Conservation (phyloP, 2,113 vertebrate genomes). For the Syrmaticus mikado region DNA sequence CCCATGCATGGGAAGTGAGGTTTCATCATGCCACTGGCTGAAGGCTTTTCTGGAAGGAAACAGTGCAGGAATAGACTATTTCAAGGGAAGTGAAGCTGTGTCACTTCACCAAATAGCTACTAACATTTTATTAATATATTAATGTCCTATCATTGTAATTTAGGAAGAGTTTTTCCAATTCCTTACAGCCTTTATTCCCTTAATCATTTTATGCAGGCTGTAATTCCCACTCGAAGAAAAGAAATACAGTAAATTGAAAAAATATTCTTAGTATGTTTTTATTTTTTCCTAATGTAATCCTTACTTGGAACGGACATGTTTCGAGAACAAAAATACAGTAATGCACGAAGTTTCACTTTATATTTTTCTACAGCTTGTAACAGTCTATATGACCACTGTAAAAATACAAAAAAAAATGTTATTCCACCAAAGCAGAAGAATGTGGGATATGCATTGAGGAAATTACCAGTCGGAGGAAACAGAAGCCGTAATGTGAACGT, state of each 20-base stretch:
- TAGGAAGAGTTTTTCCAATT: not conserved
- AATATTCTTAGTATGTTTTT: not conserved
- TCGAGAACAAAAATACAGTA: conserved; percentile 30
- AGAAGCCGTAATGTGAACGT: conserved; percentile 48
- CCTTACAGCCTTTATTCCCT: not conserved
- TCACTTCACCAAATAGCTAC: not conserved
- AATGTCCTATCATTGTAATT: not conserved
- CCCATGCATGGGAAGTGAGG: not conserved
- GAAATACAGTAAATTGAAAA: not conserved
- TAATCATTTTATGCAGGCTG: not conserved
- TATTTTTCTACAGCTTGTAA: conserved; percentile 51
- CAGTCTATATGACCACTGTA: conserved; percentile 36
- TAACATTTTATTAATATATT: not conserved
- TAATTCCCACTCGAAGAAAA: not conserved
- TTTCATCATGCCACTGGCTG: not conserved
- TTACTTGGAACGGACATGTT: conserved; percentile 13
- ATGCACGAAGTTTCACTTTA: conserved; percentile 44
- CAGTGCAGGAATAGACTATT: not conserved
- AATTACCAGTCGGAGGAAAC: conserved; percentile 52
- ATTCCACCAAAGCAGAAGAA: conserved; percentile 49
- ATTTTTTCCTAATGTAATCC: not conserved
- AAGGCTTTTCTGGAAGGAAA: not conserved
- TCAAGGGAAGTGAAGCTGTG: not conserved
- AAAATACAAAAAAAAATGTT: conserved; percentile 52
- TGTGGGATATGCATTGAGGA: conserved; percentile 32